Evolutionary conservation across 2,797 vertebrate genomes (phyloP).

Genomic region (Pipistrellus pipistrellus): DNA sequence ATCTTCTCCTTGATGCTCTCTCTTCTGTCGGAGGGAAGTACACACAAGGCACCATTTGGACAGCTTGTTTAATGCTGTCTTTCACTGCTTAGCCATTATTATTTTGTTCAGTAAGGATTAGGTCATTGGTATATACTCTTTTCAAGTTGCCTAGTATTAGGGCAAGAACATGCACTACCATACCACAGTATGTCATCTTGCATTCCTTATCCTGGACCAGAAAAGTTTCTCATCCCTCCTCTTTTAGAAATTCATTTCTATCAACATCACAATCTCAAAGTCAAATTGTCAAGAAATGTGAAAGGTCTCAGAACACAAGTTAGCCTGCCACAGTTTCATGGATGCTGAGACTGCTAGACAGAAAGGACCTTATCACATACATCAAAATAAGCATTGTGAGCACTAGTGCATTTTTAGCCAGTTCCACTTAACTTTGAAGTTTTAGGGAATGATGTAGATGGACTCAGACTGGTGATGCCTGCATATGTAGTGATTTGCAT

Average conservation of each 20-base stretch:
- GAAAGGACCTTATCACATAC: not conserved
- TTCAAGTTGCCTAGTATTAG: not conserved
- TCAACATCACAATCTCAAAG: not conserved
- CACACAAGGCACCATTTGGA: not conserved
- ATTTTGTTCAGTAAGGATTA: not conserved
- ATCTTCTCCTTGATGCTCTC: not conserved
- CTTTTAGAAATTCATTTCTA: not conserved
- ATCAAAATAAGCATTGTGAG: not conserved
- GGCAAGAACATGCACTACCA: not conserved
- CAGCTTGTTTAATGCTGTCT: not conserved
- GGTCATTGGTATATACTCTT: not conserved
- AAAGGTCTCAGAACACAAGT: not conserved
- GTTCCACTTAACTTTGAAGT: too few species aligned
- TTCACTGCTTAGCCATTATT: not conserved
- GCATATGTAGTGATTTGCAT: not conserved
- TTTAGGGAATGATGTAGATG: not conserved
- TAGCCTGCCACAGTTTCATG: not conserved
- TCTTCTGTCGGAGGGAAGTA: not conserved
- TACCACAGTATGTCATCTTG: not conserved
- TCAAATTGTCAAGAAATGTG: not conserved
- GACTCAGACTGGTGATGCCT: not conserved
- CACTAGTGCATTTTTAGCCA: not conserved
- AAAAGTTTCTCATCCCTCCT: not conserved
- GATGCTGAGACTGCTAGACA: not conserved
- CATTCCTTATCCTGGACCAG: not conserved